Evolutionary conservation across 2,797 vertebrate genomes (phyloP).

Genomic region (Sebastes dallii): DNA sequence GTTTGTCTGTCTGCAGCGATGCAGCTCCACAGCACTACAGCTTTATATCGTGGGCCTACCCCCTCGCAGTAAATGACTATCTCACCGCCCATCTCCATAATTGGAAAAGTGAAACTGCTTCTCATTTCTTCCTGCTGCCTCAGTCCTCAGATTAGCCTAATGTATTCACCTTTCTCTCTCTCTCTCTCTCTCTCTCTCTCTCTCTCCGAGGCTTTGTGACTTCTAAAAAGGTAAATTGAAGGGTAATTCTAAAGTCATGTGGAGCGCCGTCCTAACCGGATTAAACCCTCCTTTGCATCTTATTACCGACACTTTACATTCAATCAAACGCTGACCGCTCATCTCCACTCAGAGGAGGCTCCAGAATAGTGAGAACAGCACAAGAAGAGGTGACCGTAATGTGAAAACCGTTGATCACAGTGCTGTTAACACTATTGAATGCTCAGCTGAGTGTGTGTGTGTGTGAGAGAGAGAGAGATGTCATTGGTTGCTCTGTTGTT

Average conservation of each 20-base stretch:
- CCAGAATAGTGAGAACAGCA: conserved; percentile 11
- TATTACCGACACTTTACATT: conserved; percentile 42
- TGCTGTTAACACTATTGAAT: not conserved
- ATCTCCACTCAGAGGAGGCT: not conserved
- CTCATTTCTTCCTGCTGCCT: conserved; percentile 24
- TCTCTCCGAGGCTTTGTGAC: conserved; percentile 18
- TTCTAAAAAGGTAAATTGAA: conserved; percentile 46
- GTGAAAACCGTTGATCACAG: conserved; percentile 8
- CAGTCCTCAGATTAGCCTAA: conserved; percentile 45
- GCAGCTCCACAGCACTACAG: not conserved
- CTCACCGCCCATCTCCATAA: conserved; percentile 16
- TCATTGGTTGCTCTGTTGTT: conserved; percentile 39
- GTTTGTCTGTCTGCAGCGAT: not conserved
- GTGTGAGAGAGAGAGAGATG: conserved; percentile 4
- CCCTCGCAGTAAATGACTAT: conserved; percentile 9
- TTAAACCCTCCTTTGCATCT: conserved; percentile 46
- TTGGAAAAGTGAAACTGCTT: conserved; percentile 20
- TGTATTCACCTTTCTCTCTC: conserved; percentile 38
- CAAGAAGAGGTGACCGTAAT: conserved; percentile 1
- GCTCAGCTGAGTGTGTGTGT: not conserved
- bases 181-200: conserved; percentile 9
- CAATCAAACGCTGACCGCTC: conserved; percentile 24
- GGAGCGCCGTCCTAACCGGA: conserved; percentile 25
- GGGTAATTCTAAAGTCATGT: conserved; percentile 40
- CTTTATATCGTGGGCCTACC: not conserved